Evolutionary conservation across 2,797 vertebrate species (phyloP), one percentile per base, ranked within the genome.

Genomic region (Lycodopsis pacificus): DNA sequence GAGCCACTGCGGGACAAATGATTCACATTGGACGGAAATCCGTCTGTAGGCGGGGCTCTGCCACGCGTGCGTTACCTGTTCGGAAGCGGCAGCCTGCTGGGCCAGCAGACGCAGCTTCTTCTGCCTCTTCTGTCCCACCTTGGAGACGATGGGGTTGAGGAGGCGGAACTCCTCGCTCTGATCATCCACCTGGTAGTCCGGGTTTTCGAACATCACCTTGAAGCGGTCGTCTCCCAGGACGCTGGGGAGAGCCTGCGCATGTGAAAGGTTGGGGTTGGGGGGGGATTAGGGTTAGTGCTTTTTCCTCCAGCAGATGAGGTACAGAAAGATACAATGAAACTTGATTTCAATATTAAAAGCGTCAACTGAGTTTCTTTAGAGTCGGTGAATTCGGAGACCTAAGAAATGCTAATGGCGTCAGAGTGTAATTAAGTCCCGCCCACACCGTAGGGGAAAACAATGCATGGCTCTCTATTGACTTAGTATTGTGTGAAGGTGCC

Each of bases 151-250:
- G 20, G 98, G 98, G 87, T 99, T 99, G 86, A 99, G 95, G 76
- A 99, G 95, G 51, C 98, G 95, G 85, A 97, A 99, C 91, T 99
- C 98, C 91, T 99, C 98, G 72, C 98, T 99, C 88, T 96, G 94
- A 88, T 98, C 95, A 11, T 99, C 98, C 82, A 99, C 98, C 89
- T 99, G 98, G 94, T 96, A 99, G 86, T 99, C 98, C 0, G 98
- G 97, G 89, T 99, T 98, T 89, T 99, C 98, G 81, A 99, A 99
- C 98, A 99, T 99, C 87, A 97, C 93, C 95, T 98, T 98, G 93
- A 99, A 99, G 38, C 98, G 97, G 77, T 98, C 95, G 27, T 99
- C 98, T 4, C 94, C 95, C 74, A 99, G 95, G 83, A 99, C 96
- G 89, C 89, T 99, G 19, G 96, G 96, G 27, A 96, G 86, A 68